These are phyloP conservation scores for Micrasema minimum DNA, from an alignment of 1,140 invertebrate genomes.

Conservation along the genomic window DNA sequence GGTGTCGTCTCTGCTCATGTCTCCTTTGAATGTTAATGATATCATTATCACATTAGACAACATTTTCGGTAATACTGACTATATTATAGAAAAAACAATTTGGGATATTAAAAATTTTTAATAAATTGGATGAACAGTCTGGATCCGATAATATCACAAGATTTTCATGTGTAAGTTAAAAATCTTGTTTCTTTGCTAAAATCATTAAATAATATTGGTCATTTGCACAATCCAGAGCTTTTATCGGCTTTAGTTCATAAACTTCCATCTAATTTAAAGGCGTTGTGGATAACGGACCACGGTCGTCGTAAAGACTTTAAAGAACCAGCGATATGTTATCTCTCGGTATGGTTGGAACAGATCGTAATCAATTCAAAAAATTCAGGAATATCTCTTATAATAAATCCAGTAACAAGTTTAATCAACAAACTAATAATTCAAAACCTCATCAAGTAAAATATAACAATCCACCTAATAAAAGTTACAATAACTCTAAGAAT, in stretches of 20 bases:
- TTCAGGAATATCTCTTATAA: too few relatives aligned
- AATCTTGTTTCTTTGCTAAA: not conserved
- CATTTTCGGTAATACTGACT: not conserved
- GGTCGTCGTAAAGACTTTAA: not conserved
- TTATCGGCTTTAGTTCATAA: not conserved
- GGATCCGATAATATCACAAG: not conserved
- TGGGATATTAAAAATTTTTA: not conserved
- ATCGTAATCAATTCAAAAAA: not conserved
- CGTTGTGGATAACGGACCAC: not conserved
- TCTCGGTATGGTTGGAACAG: not conserved
- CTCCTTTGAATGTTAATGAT: not conserved
- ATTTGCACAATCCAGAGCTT: not conserved
- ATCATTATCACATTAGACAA: not conserved
- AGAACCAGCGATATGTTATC: not conserved
- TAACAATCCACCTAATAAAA: too few relatives aligned
- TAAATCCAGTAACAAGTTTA: too few relatives aligned
- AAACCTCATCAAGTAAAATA: too few relatives aligned
- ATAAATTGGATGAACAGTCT: not conserved
- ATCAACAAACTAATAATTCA: too few relatives aligned
- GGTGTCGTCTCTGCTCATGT: not conserved
- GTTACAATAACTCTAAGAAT: too few relatives aligned
- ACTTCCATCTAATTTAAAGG: not conserved
- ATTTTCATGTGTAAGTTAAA: conserved; percentile 8
- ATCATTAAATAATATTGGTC: not conserved
- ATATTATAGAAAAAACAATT: not conserved